Base-by-base conservation (phyloP, 2,888 invertebrate genomes). In the Drymonia ruficornis region DNA sequence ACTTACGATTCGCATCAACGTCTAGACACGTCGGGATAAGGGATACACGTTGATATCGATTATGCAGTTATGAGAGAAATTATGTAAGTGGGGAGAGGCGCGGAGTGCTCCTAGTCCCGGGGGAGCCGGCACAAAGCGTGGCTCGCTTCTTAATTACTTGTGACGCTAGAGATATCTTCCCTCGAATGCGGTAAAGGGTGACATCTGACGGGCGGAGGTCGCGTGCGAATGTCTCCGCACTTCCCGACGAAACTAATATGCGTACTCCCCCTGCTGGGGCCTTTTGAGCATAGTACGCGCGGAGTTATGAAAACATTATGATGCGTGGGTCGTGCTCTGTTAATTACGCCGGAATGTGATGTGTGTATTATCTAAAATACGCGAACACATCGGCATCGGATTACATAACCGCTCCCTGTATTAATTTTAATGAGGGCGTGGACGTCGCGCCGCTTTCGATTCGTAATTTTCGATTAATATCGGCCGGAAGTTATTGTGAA, bases 1-100 rank as follows among this genome's bases (percentile, higher is more conserved):
- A 74, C 67, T 71, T 74, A 63, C 71, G 74, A 77, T 72, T 67
- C 73, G 63, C 69, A 72, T 82, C 80, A 80, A 78, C 68, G 85
- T 86, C 86, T 87, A 87, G 85, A 86, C 84, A n/a, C n/a, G n/a
- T n/a, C n/a, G 72, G 72, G 72, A 79, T 78, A 72, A 80, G 74
- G 81, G 77, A 76, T 80, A 84, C 85, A 86, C 81, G 79, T 83
- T 76, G 70, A 67, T 88, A 90, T 90, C 86, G 90, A 89, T 89
- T 89, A 89, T 89, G 81, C 87, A 86, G 86, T 89, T 88, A 87
- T n/a, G n/a, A 80, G 81, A 83, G 83, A 81, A 85, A 89, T 89
- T 84, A 87, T 86, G 81, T 86, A 85, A 89, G 83, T 78, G 78
- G 81, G 83, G 84, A 74, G 84, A 81, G 77, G 77, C 78, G 78